Evolutionary conservation across 1,140 invertebrate genomes (phyloP).

Genomic region (Drosophila truncata): DNA sequence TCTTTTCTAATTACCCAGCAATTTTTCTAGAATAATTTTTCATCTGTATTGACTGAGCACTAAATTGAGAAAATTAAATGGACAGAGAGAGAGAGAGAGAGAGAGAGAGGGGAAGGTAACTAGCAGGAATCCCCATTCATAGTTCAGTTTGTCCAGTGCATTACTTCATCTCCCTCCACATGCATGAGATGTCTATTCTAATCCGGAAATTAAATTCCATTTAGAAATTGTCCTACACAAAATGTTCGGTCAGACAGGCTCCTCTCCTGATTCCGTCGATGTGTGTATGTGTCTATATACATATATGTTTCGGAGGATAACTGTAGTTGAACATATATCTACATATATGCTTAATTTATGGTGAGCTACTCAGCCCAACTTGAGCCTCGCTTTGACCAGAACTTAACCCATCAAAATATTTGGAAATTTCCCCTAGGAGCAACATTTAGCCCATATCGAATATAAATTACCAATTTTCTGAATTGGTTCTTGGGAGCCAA

Average conservation of each 20-base stretch:
- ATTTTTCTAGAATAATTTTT: not conserved
- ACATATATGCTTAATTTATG: constrained; percentile 62
- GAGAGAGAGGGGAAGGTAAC: not conserved
- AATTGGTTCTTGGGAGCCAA: not conserved
- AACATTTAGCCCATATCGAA: constrained; percentile 14
- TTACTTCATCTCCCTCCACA: constrained; percentile 36
- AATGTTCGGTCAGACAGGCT: constrained; percentile 48
- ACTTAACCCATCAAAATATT: constrained; percentile 53
- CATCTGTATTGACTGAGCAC: not conserved
- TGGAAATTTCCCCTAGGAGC: constrained; percentile 8
- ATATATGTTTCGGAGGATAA: constrained; percentile 22
- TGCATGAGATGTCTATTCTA: constrained; percentile 81
- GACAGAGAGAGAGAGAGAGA: not conserved
- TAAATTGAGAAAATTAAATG: constrained; percentile 29
- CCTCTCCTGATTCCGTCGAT: constrained; percentile 1
- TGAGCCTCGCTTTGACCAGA: constrained; percentile 31
- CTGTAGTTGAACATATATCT: constrained; percentile 30
- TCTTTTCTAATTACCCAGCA: not conserved
- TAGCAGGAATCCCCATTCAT: constrained; percentile 28
- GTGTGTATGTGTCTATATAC: constrained; percentile 17
- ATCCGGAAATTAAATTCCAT: constrained; percentile 84
- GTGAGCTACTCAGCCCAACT: constrained; percentile 31
- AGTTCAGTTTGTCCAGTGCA: constrained; percentile 45
- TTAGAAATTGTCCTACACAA: constrained; percentile 78
- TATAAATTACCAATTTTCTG: constrained; percentile 28